Evolutionary conservation across 2,888 invertebrate genomes (phyloP).

Genomic region (Metalampra italica): DNA sequence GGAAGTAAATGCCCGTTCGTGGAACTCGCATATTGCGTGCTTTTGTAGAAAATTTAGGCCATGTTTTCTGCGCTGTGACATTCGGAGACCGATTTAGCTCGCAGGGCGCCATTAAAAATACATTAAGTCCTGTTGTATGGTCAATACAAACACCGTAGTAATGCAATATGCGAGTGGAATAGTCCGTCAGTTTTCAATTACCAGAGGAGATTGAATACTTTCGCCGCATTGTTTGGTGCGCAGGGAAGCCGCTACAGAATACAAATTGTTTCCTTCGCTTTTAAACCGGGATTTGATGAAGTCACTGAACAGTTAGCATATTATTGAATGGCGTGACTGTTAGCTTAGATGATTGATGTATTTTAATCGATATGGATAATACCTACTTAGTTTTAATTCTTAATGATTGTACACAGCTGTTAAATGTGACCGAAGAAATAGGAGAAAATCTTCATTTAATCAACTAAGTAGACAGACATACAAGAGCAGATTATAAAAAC

Average conservation of each 20-base stretch:
- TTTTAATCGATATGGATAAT: no score
- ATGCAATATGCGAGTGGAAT: slow-evolving; percentile 17
- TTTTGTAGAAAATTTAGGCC: slow-evolving; percentile 8
- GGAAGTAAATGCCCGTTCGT: neutral
- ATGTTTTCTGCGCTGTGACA: slow-evolving; percentile 18
- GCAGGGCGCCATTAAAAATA: slow-evolving; percentile 50
- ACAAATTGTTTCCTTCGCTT: slow-evolving; percentile 19
- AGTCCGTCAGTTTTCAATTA: slow-evolving; percentile 31
- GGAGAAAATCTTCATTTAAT: no score
- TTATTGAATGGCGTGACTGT: neutral
- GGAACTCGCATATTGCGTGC: slow-evolving; percentile 4
- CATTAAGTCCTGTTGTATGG: slow-evolving; percentile 36
- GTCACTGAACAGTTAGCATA: slow-evolving; percentile 4
- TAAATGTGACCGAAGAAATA: no score
- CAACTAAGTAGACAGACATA: no score
- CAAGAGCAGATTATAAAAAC: no score
- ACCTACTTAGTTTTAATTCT: no score
- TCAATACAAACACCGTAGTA: slow-evolving; percentile 26
- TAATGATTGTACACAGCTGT: no score
- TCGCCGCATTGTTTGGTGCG: slow-evolving; percentile 22
- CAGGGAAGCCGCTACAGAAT: slow-evolving; percentile 21
- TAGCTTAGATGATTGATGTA: neutral
- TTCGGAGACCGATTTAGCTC: slow-evolving; percentile 42
- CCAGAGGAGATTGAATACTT: slow-evolving; percentile 22
- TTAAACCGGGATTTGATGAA: slow-evolving; percentile 7